Evolutionary conservation across 2,888 invertebrate genomes (phyloP), one percentile per base, ranked within the genome.

Genomic region (Hemicrepidius hirtus): DNA sequence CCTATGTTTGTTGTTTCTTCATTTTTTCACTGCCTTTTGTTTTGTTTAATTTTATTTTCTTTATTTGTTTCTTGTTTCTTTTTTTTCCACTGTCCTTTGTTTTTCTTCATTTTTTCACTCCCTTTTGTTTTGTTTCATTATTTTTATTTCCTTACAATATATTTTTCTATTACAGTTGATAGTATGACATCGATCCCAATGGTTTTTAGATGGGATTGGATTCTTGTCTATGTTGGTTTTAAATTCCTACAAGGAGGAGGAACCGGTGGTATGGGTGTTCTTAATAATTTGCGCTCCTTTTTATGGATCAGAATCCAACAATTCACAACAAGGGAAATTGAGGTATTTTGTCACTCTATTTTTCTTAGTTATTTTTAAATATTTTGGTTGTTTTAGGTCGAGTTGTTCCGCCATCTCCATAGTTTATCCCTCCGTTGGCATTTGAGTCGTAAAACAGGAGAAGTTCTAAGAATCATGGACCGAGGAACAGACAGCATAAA

Each of bases 241-340:
- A 97, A 97, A 86, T 97, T 98, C 85, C 88, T 99, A 7, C 98
- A 98, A 90, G 99, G 99, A 1, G 97, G 97, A 9, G 98, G 97
- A 55, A 94, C 95, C 0, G 97, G 96, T 0, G 92, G 94, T 0
- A 97, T 96, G 94, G 99, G 99, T 0, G 87, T 98, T 62, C 87
- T 99, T 57, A 98, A 97, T 86, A 98, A 98, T 86, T 82, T 97
- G 10, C 90, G 98, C 46, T 93, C 95, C 0, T 96, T 97, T 83
- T 87, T 99, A 1, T 99, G 99, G 99, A 97, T 99, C 80, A 91
- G 92, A 80, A 95, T 99, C 53, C 97, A 98, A 81, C 99, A 99
- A 85, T 98, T 95, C 84, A 98, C 98, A 0, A 97, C 97, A 6
- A 90, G 97, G 75, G 96, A 97, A 87, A 91, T 97, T 67, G 95